These are phyloP conservation scores for Neopelma chrysocephalum DNA, from an alignment of 2,797 vertebrate species.

Conservation along the genomic window DNA sequence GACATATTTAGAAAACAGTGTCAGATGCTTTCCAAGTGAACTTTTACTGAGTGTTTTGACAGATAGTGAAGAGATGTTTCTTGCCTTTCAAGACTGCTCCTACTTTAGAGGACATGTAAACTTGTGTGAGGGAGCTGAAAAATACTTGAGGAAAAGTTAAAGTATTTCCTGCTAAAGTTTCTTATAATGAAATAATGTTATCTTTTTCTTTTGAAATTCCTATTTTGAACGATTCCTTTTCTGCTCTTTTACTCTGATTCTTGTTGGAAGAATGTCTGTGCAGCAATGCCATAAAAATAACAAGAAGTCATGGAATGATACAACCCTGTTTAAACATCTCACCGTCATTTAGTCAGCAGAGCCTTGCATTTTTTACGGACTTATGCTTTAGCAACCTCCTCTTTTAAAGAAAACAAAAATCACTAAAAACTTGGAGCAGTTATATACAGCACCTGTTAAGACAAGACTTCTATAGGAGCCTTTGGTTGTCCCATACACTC, in stretches of 20 bases:
- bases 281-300: neutral
- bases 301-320: neutral
- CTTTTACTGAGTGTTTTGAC: neutral
- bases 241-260: neutral
- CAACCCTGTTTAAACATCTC: neutral
- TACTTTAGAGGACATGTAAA: neutral
- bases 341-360: neutral
- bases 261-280: neutral
- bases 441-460: neutral
- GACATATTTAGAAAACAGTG: neutral
- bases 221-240: neutral
- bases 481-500: neutral
- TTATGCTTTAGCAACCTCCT: neutral
- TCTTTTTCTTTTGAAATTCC: neutral
- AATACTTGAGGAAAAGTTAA: neutral
- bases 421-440: neutral
- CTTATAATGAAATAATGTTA: neutral
- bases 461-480: neutral
- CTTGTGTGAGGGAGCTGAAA: neutral
- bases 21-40: neutral
- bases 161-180: neutral
- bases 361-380: neutral
- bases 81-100: neutral
- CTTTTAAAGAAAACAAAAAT: neutral
- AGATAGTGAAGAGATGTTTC: neutral